Base-by-base conservation (phyloP, 2,113 vertebrate species). In the Nesospiza acunhae region DNA sequence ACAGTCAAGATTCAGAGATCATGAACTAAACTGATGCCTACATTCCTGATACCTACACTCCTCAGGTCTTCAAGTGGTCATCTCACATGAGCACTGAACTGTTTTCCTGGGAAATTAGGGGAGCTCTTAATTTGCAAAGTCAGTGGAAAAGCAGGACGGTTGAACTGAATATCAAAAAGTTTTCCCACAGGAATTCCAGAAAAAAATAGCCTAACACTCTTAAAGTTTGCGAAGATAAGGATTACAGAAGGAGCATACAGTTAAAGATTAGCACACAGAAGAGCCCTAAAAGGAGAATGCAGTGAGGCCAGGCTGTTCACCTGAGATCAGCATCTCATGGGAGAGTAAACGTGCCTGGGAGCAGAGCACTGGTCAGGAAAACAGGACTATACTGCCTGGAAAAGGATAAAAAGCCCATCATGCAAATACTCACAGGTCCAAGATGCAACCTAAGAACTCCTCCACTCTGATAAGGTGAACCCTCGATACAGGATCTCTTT, bases 241-340 rank as follows among this genome's bases (percentile, higher is more conserved):
- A 77, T 64, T 89, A 83, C 7, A 64, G 26, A 80, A 66, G 14
- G 58, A 79, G 33, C 30, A 73, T 77, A 77, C 27, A 60, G 53
- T 39, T 73, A 55, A 63, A 82, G 87, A 70, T 75, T 2, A 72
- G 81, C 49, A 75, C 7, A 30, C 5, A 59, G 30, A 64, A 50
- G 23, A 70, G 39, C 44, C 69, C 35, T 55, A 30, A 13, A 81
- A 15, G 21, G 26, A 84, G 24, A 44, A 41, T 0, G 13, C 31
- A 35, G 52, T 24, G 52, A 60, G 18, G 44, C 11, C 16, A 84
- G 66, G 47, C 31, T 60, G 55, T 73, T 77, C 21, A n/a, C 33
- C 67, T 74, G 18, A 69, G 21, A 62, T 63, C 13, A 89, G 31
- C 15, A 80, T 6, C 55, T 0, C 0, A 0, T 70, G 58, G 0